Evolutionary conservation across 2,797 vertebrate genomes (phyloP), one percentile per base, ranked within the genome.

Genomic region (Liasis olivaceus): DNA sequence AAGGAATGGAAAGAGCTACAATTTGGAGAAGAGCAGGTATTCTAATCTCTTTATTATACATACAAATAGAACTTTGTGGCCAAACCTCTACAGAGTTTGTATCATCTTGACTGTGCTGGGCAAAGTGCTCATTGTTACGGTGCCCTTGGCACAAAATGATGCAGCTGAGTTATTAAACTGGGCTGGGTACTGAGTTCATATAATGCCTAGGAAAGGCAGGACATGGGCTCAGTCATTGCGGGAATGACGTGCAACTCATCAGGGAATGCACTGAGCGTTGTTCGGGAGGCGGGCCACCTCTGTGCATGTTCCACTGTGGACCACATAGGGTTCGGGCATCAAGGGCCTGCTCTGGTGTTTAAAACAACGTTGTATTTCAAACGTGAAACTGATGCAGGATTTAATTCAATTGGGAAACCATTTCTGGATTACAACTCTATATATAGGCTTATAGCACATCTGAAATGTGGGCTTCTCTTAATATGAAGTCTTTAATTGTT

Each of bases 21-120:
- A 0, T 99, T 98, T 4, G 90, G 93, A 0, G 0, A 60, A 86
- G 13, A 96, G 0, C 93, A 99, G 94, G 99, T 99, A 91, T 58
- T 64, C 31, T 13, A 42, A 96, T 90, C 31, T 0, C 0, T 0
- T 87, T 81, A 81, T 81, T 47, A 47, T 47, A 81, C 1, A 81
- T 24, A 4, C 77, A 81, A 81, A 42, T 12, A 81, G 42, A 81
- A 81, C 42, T 11, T 81, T 81, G 4, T 81, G 24, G 36, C 3
- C 36, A 81, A 24, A 81, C 11, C 1, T 47, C 4, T 81, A 24
- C 47, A 81, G 11, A 24, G 20, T 47, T 81, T 81, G 20, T 81
- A 47, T 1, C 20, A 81, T 24, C 9, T 47, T 47, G 42, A 81
- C 77, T 81, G 8, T 42, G 42, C 36, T 47, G 77, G 24, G 36